Evolutionary conservation across 1,140 invertebrate species (phyloP), one percentile per base, ranked within the genome.

Genomic region (Diorhabda sublineata): DNA sequence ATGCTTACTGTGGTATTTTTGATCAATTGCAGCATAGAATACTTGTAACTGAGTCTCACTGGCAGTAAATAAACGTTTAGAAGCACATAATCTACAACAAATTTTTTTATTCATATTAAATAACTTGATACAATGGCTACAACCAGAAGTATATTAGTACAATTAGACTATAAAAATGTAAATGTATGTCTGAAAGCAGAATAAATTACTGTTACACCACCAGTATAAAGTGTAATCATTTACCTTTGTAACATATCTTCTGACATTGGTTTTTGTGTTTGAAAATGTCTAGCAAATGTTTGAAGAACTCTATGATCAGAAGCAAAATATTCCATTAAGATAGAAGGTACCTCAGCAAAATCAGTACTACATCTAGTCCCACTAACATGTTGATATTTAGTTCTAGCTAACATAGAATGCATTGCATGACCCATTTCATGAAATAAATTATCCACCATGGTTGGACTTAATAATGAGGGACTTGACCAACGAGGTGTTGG

Each of bases 401-500:
- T 98, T 73, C 95, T 86, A 5, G 92, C 98, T 64, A 99, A 81
- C 96, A 99, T 99, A 4, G 97, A 99, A 83, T 99, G 98, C 86
- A 99, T 91, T 4, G 98, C 98, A 84, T 99, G 98, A 0, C 98
- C 98, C 91, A 98, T 94, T 86, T 99, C 98, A 80, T 99, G 98
- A 82, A 99, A 99, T 44, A 99, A 83, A 84, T 98, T 99, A 80
- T 99, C 97, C 7, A 98, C 90, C 70, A 92, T 90, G 9, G 88
- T 86, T 1, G 93, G 92, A 47, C 87, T 89, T 41, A 99, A 83
- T 52, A 98, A 83, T 45, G 92, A 91, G 3, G 95, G 96, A 63
- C 84, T 87, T 1, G 86, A 87, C 85, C 90, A 91, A 69, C 86
- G 85, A 1, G 93, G 90, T 3, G 87, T 83, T 9, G 89, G 88